Percentiles rank a stretch among this genome's conserved stretches.
Conservation (phyloP, 2,888 invertebrate genomes). For the Andrena hattorfiana region DNA sequence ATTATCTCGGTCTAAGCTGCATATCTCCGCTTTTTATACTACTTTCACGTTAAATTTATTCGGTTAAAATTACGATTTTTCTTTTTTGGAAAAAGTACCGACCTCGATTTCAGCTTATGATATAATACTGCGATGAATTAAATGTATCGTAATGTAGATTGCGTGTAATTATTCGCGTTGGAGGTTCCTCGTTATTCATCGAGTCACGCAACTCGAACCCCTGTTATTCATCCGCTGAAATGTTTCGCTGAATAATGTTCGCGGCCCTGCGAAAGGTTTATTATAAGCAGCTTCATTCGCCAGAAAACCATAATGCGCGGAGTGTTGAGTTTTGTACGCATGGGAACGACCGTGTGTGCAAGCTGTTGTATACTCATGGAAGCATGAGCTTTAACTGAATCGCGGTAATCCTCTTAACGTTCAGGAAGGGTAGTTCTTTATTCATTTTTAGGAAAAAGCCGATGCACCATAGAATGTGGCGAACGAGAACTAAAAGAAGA, state of each 20-base stretch:
- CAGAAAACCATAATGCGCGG: constrained; percentile 49
- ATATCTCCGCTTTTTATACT: too few species aligned
- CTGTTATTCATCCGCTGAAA: constrained; percentile 13
- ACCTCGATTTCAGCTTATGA: too few species aligned
- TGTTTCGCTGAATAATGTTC: constrained; percentile 20
- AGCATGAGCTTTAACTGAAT: constrained; percentile 61
- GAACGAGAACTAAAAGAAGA: neutral
- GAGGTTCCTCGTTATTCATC: neutral
- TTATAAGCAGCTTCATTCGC: constrained; percentile 50
- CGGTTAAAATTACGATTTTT: too few species aligned
- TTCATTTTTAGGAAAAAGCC: constrained; percentile 64
- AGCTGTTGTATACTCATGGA: constrained; percentile 38
- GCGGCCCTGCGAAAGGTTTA: constrained; percentile 28
- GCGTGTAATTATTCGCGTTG: neutral
- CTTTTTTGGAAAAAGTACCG: too few species aligned
- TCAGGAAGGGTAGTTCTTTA: constrained; percentile 44
- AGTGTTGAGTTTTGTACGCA: constrained; percentile 48
- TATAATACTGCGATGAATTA: too few species aligned
- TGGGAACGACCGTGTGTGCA: constrained; percentile 46
- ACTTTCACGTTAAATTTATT: too few species aligned
- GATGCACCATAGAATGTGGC: constrained; percentile 28
- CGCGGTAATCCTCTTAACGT: constrained; percentile 65
- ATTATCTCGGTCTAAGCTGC: too few species aligned
- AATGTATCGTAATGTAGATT: neutral
- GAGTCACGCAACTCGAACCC: constrained; percentile 9